A percentile compares a stretch with the other conserved stretches of the same genome.
Evolutionary conservation across 2,113 vertebrate genomes (phyloP).

Genomic region (Petrocephalus zakoni): DNA sequence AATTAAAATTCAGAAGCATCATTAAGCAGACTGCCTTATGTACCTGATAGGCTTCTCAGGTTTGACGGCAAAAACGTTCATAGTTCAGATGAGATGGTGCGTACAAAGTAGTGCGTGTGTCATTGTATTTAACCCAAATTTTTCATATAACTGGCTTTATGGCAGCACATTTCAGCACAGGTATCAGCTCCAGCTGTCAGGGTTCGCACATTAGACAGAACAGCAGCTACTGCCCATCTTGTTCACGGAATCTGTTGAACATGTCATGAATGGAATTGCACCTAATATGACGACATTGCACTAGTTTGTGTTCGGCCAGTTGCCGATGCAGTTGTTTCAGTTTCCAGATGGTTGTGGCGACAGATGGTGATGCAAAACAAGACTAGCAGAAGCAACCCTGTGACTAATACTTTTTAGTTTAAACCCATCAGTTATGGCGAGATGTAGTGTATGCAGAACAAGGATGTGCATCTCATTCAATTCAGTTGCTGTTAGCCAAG

Average conservation of each 20-base stretch:
- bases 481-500: background rate
- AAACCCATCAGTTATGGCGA: background rate
- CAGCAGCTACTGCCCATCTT: background rate
- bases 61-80: too few species aligned
- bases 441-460: background rate
- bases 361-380: background rate
- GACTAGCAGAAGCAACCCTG: background rate
- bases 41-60: too few species aligned
- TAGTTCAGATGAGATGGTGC: too few species aligned
- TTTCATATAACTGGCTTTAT: background rate
- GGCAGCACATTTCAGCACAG: background rate
- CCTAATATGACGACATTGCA: background rate
- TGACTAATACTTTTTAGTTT: background rate
- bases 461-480: background rate
- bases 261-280: background rate
- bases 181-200: background rate
- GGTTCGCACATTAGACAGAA: background rate
- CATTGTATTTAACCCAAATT: background rate
- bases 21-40: too few species aligned
- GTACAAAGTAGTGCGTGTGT: too few species aligned
- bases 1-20: too few species aligned
- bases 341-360: background rate
- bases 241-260: background rate
- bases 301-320: background rate
- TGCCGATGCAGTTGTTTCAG: background rate